Conservation (phyloP, 2,797 vertebrate species). For the Chelidonichthys spinosus region DNA sequence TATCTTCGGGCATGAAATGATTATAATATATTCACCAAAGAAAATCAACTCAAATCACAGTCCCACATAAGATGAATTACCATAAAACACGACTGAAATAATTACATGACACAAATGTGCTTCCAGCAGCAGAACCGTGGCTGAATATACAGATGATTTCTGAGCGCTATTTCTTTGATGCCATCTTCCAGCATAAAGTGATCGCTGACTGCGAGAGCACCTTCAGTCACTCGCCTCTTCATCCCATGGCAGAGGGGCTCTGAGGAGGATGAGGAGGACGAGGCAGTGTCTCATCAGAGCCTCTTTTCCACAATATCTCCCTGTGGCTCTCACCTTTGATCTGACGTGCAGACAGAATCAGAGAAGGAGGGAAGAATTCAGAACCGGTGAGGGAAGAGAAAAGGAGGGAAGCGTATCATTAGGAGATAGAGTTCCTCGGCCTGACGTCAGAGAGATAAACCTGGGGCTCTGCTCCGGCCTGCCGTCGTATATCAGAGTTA, state of each 20-base stretch:
- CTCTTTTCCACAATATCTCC: conserved; percentile 23
- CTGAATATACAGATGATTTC: conserved; percentile 37
- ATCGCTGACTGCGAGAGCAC: conserved; percentile 41
- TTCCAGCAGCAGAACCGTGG: conserved; percentile 11
- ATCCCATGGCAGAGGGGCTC: conserved; percentile 37
- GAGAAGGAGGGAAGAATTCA: conserved; percentile 35
- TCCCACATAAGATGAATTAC: conserved; percentile 6
- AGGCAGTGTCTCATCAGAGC: conserved; percentile 50
- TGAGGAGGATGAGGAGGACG: conserved; percentile 31
- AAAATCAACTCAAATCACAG: conserved; percentile 4
- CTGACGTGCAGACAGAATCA: conserved; percentile 46
- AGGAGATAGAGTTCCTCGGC: conserved; percentile 54
- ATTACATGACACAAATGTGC: conserved; percentile 21
- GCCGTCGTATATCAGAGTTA: conserved; percentile 68
- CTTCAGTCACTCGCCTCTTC: conserved; percentile 41
- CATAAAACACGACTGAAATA: conserved; percentile 20
- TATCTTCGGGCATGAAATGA: neutral
- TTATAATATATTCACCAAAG: neutral
- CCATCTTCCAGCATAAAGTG: conserved; percentile 35
- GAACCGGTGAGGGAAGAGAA: conserved; percentile 14
- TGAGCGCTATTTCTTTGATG: conserved; percentile 43
- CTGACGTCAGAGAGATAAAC: conserved; percentile 73
- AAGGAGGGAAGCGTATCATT: conserved; percentile 39
- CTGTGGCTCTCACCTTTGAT: conserved; percentile 68
- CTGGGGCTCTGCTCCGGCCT: conserved; percentile 55